Conservation (phyloP, 2,797 vertebrate genomes). For the Silurus lanzhouensis region DNA sequence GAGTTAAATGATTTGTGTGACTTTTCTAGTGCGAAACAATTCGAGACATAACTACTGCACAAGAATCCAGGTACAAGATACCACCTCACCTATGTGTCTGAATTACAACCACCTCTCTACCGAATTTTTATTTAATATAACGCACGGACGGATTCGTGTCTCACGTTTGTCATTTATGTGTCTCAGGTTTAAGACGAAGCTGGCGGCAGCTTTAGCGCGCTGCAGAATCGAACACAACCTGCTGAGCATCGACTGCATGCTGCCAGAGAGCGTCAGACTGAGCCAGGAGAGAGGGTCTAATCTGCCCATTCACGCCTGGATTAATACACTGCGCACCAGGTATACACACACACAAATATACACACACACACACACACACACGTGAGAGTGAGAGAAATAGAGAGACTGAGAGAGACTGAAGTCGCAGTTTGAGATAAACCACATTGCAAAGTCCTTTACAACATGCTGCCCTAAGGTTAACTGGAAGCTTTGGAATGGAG, state of each 20-base stretch:
- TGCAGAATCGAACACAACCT: constrained; percentile 84
- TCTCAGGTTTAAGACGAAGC: constrained; percentile 80
- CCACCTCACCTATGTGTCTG: too few relatives aligned
- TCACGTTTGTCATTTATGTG: constrained; percentile 25
- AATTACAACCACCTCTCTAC: too few relatives aligned
- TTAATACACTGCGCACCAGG: constrained; percentile 80
- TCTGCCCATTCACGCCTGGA: constrained; percentile 84
- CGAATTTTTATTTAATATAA: not conserved
- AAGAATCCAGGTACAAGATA: not conserved
- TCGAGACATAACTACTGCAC: not conserved
- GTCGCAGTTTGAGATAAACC: constrained; percentile 6
- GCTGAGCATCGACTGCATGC: constrained; percentile 76
- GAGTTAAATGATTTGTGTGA: too few relatives aligned
- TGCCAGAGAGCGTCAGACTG: constrained; percentile 79
- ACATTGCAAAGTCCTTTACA: constrained; percentile 17
- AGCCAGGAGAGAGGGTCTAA: constrained; percentile 78
- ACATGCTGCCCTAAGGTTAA: constrained; percentile 20
- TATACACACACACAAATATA: constrained; percentile 39
- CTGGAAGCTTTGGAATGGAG: not conserved
- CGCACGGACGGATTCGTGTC: not conserved
- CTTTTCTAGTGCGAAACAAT: not conserved
- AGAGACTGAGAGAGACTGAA: not conserved
- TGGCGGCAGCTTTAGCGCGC: constrained; percentile 86
- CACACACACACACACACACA: not conserved
- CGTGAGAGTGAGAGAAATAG: not conserved